Conservation (phyloP, 2,113 vertebrate genomes). For the Percopsis transmontana region DNA sequence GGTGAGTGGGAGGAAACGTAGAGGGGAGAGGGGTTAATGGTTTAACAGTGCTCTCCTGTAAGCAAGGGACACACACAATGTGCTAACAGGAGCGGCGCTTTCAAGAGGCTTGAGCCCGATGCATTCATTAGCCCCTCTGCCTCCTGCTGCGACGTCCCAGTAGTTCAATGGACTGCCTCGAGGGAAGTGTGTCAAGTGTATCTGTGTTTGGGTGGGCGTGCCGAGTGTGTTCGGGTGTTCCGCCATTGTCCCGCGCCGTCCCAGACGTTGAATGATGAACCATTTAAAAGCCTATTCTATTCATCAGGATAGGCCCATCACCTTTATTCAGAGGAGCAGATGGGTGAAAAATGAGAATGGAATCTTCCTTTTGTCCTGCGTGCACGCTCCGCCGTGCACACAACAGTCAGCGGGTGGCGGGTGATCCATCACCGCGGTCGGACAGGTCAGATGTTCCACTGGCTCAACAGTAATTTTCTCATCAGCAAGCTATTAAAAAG, state of each 20-base stretch:
- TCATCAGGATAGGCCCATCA: slow-evolving; percentile 53
- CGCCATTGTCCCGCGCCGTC: slow-evolving; percentile 20
- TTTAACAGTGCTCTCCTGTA: slow-evolving; percentile 64
- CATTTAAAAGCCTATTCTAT: slow-evolving; percentile 59
- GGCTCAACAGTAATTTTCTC: slow-evolving; percentile 61
- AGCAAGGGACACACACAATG: slow-evolving; percentile 49
- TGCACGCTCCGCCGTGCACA: slow-evolving; percentile 59
- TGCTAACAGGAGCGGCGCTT: slow-evolving; percentile 42
- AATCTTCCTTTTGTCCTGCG: slow-evolving; percentile 68
- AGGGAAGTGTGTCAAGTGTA: slow-evolving; percentile 71
- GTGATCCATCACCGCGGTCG: slow-evolving; percentile 73
- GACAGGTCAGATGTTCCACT: slow-evolving; percentile 70
- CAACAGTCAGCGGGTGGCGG: slow-evolving; percentile 52
- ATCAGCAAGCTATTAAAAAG: slow-evolving; percentile 48
- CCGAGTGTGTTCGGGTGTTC: slow-evolving; percentile 63
- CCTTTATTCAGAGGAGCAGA: slow-evolving; percentile 66
- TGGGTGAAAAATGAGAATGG: slow-evolving; percentile 74
- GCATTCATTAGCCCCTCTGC: slow-evolving; percentile 60
- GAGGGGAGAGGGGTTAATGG: slow-evolving; percentile 55
- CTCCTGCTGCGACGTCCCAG: slow-evolving; percentile 64
- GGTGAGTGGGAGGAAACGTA: slow-evolving; percentile 21
- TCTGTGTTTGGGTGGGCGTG: slow-evolving; percentile 48
- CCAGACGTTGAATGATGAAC: slow-evolving; percentile 65
- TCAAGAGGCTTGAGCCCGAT: slow-evolving; percentile 53
- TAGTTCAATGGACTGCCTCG: slow-evolving; percentile 58